Conservation (phyloP, 1,140 invertebrate genomes). For the Physella acuta region DNA sequence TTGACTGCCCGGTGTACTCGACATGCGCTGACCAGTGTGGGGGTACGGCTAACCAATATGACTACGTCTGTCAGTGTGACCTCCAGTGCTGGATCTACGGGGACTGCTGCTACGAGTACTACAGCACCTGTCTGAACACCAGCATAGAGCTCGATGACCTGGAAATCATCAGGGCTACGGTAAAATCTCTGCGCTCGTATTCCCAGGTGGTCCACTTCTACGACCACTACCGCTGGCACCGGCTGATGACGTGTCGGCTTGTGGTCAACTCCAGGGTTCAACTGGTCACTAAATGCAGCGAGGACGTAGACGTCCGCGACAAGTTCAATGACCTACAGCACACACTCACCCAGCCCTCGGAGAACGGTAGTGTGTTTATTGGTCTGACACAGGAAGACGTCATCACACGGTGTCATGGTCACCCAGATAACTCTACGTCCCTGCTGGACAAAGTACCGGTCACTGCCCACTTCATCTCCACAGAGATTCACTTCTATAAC, state of each 20-base stretch:
- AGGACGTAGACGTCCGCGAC: background rate
- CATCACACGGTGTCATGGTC: background rate
- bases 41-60: too few species aligned
- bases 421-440: too few species aligned
- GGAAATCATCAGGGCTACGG: background rate
- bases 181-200: background rate
- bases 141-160: background rate
- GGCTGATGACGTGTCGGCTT: background rate
- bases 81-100: slow-evolving; percentile 5
- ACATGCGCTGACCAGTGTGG: too few species aligned
- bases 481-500: slow-evolving; percentile 9
- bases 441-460: too few species aligned
- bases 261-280: background rate
- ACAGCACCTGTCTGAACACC: background rate
- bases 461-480: too few species aligned
- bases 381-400: background rate
- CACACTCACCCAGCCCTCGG: background rate
- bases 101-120: slow-evolving; percentile 15
- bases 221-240: background rate
- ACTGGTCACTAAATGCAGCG: background rate
- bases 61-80: slow-evolving; percentile 7
- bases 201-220: background rate
- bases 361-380: background rate
- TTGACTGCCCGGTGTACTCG: too few species aligned
- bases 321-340: background rate